Evolutionary conservation across 2,113 vertebrate species (phyloP).

Genomic region (Dromiciops gliroides): DNA sequence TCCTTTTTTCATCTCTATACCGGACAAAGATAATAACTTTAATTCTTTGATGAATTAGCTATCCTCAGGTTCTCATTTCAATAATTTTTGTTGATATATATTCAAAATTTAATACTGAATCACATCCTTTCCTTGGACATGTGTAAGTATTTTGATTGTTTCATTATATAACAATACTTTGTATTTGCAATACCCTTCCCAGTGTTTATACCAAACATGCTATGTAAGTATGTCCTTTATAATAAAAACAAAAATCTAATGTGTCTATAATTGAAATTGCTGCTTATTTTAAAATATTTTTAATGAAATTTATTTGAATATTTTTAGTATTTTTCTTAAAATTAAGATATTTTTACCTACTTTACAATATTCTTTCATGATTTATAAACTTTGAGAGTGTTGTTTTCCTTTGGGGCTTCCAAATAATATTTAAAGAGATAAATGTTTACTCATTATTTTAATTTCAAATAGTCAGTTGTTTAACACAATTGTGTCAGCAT

Average conservation of each 20-base stretch:
- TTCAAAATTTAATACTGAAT: constrained; percentile 46
- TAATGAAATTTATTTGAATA: not conserved
- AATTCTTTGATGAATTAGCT: constrained; percentile 39
- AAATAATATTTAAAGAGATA: constrained; percentile 11
- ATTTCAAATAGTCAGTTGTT: constrained; percentile 13
- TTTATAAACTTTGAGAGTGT: constrained; percentile 28
- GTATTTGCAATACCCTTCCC: constrained; percentile 44
- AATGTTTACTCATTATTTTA: constrained; percentile 31
- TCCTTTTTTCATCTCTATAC: not conserved
- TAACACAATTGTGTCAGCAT: not conserved
- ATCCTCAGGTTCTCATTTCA: not conserved
- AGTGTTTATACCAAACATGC: constrained; percentile 51
- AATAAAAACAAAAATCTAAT: constrained; percentile 46
- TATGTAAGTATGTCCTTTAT: constrained; percentile 39
- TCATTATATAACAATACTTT: constrained; percentile 62
- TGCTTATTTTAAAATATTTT: constrained; percentile 4
- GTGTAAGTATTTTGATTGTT: constrained; percentile 18
- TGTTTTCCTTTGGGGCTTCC: constrained; percentile 4
- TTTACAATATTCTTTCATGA: constrained; percentile 10
- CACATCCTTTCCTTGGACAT: constrained; percentile 13
- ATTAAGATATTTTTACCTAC: constrained; percentile 38
- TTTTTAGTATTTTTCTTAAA: not conserved
- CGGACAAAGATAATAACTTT: constrained; percentile 37
- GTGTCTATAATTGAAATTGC: not conserved
- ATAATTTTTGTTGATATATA: constrained; percentile 6